Evolutionary conservation across 2,888 invertebrate genomes (phyloP), one percentile per base, ranked within the genome.

Genomic region (Epirrita christyi): DNA sequence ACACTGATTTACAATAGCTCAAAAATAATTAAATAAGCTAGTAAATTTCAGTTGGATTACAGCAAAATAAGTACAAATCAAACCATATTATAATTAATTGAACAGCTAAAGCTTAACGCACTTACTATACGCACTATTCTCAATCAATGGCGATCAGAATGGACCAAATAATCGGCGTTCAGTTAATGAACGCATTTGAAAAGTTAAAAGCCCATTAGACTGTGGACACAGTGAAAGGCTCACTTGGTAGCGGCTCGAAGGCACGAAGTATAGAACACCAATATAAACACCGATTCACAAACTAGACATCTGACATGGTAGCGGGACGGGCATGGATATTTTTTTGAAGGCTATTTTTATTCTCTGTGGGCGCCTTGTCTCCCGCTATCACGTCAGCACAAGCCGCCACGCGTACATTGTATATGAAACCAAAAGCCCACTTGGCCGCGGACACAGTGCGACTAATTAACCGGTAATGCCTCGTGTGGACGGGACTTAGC

Each of bases 121-220:
- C 62, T 58, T 63, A 71, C 63, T 61, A 78, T 71, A 69, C 74
- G 58, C 71, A 74, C 75, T 73, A 83, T 78, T 81, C 85, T 81
- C 81, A 82, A 83, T 86, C 81, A 81, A 76, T 75, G 73, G 71
- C 62, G 62, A 69, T 66, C 70, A 64, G 72, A 82, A 79, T 73
- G 67, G 73, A 66, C 75, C 78, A 81, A 83, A 86, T 83, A 86
- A 86, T 85, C 81, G 78, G 66, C 66, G 64, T 65, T 75, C 81
- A 83, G 80, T 83, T 85, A 88, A 88, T 88, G 85, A 83, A 85
- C 76, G 81, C 85, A 81, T 89, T 89, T 85, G 88, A 89, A 90
- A 90, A 91, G 90, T 89, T 89, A 88, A 86, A 89, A 87, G 88
- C 88, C 76, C 75, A 71, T 74, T 70, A 73, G 37, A 37, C 32